phyloP scores from a whole-genome alignment of 2,113 vertebrate species.

The Syngnathus floridae region DNA sequence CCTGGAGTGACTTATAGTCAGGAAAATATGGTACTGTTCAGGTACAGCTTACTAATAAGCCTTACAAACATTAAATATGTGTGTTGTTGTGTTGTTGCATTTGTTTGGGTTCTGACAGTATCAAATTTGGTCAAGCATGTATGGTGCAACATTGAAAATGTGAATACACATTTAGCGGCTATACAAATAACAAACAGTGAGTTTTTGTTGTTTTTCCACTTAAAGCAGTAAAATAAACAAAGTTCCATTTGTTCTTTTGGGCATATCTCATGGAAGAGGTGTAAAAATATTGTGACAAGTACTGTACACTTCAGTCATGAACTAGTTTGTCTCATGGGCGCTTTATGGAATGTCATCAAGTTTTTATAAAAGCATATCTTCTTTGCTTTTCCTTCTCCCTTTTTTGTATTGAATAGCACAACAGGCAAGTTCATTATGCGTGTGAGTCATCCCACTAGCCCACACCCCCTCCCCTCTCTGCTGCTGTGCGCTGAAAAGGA shows the following conservation, averaged over 20 bases:
- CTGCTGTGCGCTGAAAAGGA: conserved; percentile 70
- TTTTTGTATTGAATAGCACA: conserved; percentile 72
- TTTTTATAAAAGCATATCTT: conserved; percentile 54
- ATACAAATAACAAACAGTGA: not conserved
- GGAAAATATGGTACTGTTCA: no score
- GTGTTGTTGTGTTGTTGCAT: not conserved
- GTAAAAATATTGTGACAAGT: conserved; percentile 43
- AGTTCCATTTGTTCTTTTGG: not conserved
- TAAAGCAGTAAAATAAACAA: not conserved
- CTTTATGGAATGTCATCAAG: conserved; percentile 34
- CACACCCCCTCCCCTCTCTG: conserved; percentile 72
- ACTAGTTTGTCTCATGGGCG: conserved; percentile 41
- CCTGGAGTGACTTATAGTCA: no score
- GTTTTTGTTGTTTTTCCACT: not conserved
- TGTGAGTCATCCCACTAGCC: conserved; percentile 75
- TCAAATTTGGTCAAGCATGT: conserved; percentile 6
- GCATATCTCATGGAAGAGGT: conserved; percentile 3
- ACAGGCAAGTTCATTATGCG: conserved; percentile 73
- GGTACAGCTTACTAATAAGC: conserved; percentile 15
- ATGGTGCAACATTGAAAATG: conserved; percentile 15
- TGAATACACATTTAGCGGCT: conserved; percentile 16
- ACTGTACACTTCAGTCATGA: conserved; percentile 34
- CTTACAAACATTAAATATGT: conserved; percentile 31
- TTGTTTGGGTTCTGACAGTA: not conserved
- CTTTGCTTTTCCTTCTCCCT: conserved; percentile 61